Conservation (phyloP, 2,113 vertebrate species). For the Sylvia atricapilla region DNA sequence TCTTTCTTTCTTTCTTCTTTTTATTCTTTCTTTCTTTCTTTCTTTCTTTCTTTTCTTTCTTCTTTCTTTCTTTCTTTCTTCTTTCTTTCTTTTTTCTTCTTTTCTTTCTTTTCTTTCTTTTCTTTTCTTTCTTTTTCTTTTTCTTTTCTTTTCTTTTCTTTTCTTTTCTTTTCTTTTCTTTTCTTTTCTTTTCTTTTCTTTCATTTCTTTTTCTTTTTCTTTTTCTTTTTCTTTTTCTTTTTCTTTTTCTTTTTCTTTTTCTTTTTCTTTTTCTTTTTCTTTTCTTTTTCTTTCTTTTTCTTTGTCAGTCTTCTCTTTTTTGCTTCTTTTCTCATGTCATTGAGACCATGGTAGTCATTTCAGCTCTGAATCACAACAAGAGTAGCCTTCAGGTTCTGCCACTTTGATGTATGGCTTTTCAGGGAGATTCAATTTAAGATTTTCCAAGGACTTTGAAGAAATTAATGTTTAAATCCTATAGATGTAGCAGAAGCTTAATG, state of each 20-base stretch:
- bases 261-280: not conserved
- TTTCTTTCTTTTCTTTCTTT: not conserved
- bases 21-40: not conserved
- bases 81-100: too few relatives aligned
- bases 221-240: not conserved
- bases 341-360: not conserved
- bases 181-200: too few relatives aligned
- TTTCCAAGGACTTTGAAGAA: not conserved
- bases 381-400: not conserved
- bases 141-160: too few relatives aligned
- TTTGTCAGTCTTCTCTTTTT: too few relatives aligned
- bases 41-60: rapidly evolving
- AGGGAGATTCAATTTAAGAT: not conserved
- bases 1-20: too few relatives aligned
- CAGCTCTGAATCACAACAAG: not conserved
- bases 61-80: too few relatives aligned
- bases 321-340: not conserved
- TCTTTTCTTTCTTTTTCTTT: not conserved
- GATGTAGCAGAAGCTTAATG: not conserved
- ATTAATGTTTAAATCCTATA: not conserved
- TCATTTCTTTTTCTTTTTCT: not conserved
- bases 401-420: not conserved
- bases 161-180: too few relatives aligned
- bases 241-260: not conserved
- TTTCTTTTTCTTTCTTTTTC: not conserved